A percentile compares a stretch with the other conserved stretches of the same genome.
Conservation (phyloP, 2,113 vertebrate genomes). For the Sebastes fasciatus region DNA sequence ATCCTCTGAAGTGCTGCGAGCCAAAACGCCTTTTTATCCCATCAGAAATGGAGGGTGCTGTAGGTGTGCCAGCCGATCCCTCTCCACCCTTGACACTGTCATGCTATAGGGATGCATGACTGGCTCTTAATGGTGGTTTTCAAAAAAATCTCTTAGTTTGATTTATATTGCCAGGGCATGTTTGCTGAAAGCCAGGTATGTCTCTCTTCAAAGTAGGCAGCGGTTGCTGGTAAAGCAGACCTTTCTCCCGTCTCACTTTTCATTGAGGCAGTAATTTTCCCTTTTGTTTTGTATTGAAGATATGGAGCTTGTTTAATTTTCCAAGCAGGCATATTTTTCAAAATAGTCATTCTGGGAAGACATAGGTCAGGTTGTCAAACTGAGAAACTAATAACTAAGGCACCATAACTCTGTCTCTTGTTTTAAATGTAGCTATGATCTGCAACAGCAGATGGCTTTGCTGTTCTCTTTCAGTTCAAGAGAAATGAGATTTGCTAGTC, state of each 20-base stretch:
- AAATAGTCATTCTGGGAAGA: constrained; percentile 33
- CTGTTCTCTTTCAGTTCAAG: constrained; percentile 10
- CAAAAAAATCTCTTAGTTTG: constrained; percentile 66
- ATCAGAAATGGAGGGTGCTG: constrained; percentile 56
- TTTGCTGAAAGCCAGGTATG: constrained; percentile 75
- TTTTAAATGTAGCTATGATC: constrained; percentile 17
- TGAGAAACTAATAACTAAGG: constrained; percentile 35
- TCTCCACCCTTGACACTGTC: constrained; percentile 69
- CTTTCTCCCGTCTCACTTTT: constrained; percentile 48
- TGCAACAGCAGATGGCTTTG: constrained; percentile 22
- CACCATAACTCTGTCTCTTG: neutral
- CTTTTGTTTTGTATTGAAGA: constrained; percentile 40
- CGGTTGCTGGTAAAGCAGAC: constrained; percentile 38
- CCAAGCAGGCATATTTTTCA: constrained; percentile 39
- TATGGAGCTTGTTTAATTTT: constrained; percentile 46
- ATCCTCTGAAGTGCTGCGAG: constrained; percentile 65
- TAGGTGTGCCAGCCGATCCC: constrained; percentile 62
- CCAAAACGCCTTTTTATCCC: constrained; percentile 64
- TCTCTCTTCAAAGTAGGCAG: constrained; percentile 58
- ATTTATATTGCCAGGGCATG: constrained; percentile 75
- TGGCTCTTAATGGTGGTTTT: constrained; percentile 77
- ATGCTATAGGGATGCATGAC: constrained; percentile 74
- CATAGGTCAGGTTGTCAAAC: constrained; percentile 16
- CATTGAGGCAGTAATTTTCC: constrained; percentile 37
- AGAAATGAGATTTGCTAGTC: constrained; percentile 2